Percentiles rank a stretch among this genome's conserved stretches.
Evolutionary conservation across 2,113 vertebrate genomes (phyloP).

Genomic region (Coptodon rendalli): DNA sequence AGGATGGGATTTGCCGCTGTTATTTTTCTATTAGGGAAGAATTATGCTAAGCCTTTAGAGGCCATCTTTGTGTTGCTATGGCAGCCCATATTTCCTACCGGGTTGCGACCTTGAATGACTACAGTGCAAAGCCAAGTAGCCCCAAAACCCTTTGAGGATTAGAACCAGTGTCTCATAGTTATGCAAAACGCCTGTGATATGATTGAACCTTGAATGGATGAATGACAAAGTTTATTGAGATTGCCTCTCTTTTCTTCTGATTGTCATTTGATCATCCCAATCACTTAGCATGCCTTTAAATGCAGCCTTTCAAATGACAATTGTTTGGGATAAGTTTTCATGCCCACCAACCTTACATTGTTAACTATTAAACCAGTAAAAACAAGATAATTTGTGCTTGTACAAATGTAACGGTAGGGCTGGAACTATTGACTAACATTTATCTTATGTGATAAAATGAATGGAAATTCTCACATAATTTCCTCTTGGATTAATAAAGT

Average conservation of each 20-base stretch:
- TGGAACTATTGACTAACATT: background rate
- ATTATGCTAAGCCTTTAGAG: constrained; percentile 95
- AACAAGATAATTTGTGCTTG: background rate
- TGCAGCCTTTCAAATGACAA: constrained; percentile 27
- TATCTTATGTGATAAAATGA: background rate
- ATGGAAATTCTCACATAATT: background rate
- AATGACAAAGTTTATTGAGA: constrained; percentile 75
- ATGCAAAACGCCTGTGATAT: constrained; percentile 84
- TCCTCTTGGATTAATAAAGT: background rate
- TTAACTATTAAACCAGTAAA: background rate
- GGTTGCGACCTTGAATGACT: constrained; percentile 98
- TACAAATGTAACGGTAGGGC: background rate
- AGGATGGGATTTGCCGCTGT: constrained; percentile 94
- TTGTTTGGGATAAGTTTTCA: constrained; percentile 44
- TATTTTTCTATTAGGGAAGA: constrained; percentile 98
- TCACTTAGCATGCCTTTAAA: constrained; percentile 62
- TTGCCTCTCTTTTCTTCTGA: constrained; percentile 62
- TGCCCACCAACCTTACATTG: constrained; percentile 11
- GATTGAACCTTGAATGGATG: constrained; percentile 70
- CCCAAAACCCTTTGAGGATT: constrained; percentile 89
- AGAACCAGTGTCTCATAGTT: constrained; percentile 90
- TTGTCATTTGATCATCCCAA: constrained; percentile 68
- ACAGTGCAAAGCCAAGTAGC: constrained; percentile 93
- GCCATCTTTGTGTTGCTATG: constrained; percentile 98
- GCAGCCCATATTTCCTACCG: constrained; percentile 96